Base-by-base conservation (phyloP, 2,888 invertebrate species). In the Tachina grossa region DNA sequence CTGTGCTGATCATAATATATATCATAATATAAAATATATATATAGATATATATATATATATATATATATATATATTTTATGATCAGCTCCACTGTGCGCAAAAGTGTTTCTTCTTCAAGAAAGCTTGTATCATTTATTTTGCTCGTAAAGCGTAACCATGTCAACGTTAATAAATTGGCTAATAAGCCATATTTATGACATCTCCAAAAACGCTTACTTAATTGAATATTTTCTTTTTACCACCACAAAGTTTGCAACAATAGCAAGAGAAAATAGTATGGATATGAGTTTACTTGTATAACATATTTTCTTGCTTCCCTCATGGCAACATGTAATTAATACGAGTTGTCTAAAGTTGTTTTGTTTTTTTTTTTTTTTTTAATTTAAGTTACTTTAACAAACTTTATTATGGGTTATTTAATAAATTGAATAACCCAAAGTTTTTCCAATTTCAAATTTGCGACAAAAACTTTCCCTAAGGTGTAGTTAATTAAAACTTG, bases 151-250 rank as follows among this genome's bases (percentile, higher is more conserved):
- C 90, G 88, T 88, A 87, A 89, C 89, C 87, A 89, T 88, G 88
- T 88, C 88, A 87, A 79, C 68, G 68, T 68, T 87, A 88, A 88
- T 89, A 89, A 89, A 89, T 89, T 88, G 87, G 80, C 88, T 89
- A 89, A 90, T 89, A 90, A 89, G 89, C 83, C 84, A 88, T 89
- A 90, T 90, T 88, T 89, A 89, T 90, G 88, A 63, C 80, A 83
- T 83, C 74, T 85, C 83, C 55, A 72, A 66, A 31, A 83, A 51
- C 19, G 72, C 9, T 19, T 72, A 57, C 79, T 74, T 72, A 14
- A 31, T 41, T n/a, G 16, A 4, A 57, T 14, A 31, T 19, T 43
- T 16, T 9, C 4, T 16, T 43, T 41, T 16, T 45, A 19, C 14
- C 11, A 43, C 9, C 3, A 10, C 11, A 63, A 63, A 13, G 16